Evolutionary conservation across 1,140 invertebrate species (phyloP).

Genomic region (Heterodera schachtii): DNA sequence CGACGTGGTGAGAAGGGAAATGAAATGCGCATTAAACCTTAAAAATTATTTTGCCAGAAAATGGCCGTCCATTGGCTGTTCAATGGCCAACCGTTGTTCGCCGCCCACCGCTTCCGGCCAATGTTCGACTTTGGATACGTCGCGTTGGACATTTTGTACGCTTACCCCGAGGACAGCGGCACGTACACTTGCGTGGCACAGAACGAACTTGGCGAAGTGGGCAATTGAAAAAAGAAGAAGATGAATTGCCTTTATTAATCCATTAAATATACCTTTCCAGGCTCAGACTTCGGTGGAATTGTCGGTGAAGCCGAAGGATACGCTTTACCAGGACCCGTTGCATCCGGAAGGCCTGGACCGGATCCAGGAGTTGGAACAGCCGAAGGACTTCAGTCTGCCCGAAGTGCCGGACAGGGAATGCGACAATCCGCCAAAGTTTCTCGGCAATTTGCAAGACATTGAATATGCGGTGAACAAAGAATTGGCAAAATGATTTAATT

Average conservation of each 20-base stretch:
- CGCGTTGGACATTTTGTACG: conserved; percentile 78
- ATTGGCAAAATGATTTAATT: conserved; percentile 1
- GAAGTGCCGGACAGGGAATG: conserved; percentile 55
- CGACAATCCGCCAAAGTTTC: conserved; percentile 59
- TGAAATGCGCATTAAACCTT: background rate
- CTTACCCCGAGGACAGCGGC: conserved; percentile 63
- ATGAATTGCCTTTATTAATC: too few species aligned
- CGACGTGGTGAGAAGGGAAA: conserved; percentile 61
- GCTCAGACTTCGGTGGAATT: conserved; percentile 54
- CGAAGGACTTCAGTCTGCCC: conserved; percentile 72
- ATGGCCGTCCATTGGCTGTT: conserved; percentile 72
- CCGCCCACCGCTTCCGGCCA: conserved; percentile 84
- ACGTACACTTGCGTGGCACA: conserved; percentile 61
- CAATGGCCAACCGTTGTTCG: conserved; percentile 58
- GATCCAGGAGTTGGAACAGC: conserved; percentile 84
- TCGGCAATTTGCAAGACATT: conserved; percentile 55
- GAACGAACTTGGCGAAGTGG: conserved; percentile 59
- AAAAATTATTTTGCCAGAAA: conserved; percentile 36
- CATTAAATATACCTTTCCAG: background rate
- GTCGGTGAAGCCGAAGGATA: conserved; percentile 72
- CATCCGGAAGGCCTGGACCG: conserved; percentile 82
- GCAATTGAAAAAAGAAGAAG: too few species aligned
- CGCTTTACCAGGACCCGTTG: conserved; percentile 90
- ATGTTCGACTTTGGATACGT: conserved; percentile 94
- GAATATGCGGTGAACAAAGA: conserved; percentile 41